These are phyloP conservation scores for Pentalonia nigronervosa DNA, from an alignment of 1,140 invertebrate genomes.

Conservation along the genomic window DNA sequence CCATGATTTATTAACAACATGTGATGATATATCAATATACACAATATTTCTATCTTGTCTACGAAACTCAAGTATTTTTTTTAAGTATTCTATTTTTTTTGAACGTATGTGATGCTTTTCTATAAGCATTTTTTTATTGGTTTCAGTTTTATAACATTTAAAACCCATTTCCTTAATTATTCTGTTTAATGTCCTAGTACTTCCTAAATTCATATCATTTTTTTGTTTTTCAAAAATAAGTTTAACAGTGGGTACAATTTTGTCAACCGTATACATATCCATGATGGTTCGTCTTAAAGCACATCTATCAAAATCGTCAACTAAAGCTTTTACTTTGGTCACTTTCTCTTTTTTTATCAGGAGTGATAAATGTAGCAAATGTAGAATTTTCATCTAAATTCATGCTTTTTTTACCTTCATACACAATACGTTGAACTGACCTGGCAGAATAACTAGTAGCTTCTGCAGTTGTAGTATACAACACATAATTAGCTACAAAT, in stretches of 20 bases:
- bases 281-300: neutral
- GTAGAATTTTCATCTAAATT: too few species aligned
- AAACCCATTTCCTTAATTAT: conserved; percentile 64
- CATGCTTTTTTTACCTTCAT: too few species aligned
- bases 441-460: too few species aligned
- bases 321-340: neutral
- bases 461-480: too few species aligned
- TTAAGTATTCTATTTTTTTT: too few species aligned
- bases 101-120: conserved; percentile 54
- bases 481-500: too few species aligned
- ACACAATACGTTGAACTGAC: too few species aligned
- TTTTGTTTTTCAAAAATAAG: neutral
- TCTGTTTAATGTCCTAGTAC: conserved; percentile 20
- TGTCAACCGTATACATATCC: neutral
- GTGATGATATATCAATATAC: too few species aligned
- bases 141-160: conserved; percentile 63
- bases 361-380: too few species aligned
- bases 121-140: neutral
- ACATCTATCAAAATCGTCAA: conserved; percentile 5
- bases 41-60: too few species aligned
- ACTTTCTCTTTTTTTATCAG: neutral
- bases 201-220: neutral
- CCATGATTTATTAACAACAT: too few species aligned
- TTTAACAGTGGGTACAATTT: neutral
- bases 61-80: too few species aligned